These are phyloP conservation scores for Scrobipalpa costella DNA, from an alignment of 2,888 invertebrate species.

Conservation along the genomic window DNA sequence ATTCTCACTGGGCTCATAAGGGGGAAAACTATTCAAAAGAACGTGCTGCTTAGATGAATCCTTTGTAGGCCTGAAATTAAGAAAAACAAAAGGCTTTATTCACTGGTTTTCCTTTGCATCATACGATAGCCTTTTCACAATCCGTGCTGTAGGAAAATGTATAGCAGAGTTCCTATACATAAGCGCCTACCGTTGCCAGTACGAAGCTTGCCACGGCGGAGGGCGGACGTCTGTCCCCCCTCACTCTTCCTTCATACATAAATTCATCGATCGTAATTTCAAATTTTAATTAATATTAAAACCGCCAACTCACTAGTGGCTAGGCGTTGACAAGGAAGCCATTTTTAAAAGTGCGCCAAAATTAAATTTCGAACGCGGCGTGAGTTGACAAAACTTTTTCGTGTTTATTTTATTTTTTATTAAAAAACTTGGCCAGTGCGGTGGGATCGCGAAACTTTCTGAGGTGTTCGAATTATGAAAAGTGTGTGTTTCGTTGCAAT, in stretches of 20 bases:
- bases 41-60: constrained; percentile 17
- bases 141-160: constrained; percentile 22
- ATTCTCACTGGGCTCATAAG: neutral
- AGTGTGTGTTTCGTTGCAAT: neutral
- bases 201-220: constrained; percentile 20
- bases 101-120: constrained; percentile 20
- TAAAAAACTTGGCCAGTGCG: constrained; percentile 15
- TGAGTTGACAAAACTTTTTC: constrained; percentile 26
- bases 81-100: constrained; percentile 19
- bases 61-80: constrained; percentile 19
- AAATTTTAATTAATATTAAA: constrained; percentile 29
- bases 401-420: constrained; percentile 17
- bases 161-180: constrained; percentile 13
- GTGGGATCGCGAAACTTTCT: constrained; percentile 1
- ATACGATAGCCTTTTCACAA: constrained; percentile 20
- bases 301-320: constrained; percentile 25
- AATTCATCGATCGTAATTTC: constrained; percentile 30
- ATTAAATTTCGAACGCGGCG: constrained; percentile 20
- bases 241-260: constrained; percentile 28
- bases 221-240: constrained; percentile 26
- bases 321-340: constrained; percentile 16
- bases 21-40: constrained; percentile 4
- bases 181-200: constrained; percentile 27
- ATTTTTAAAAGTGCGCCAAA: constrained; percentile 23
- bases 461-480: constrained; percentile 11